Evolutionary conservation across 2,113 vertebrate species (phyloP).

Genomic region (Catharus fuscescens): DNA sequence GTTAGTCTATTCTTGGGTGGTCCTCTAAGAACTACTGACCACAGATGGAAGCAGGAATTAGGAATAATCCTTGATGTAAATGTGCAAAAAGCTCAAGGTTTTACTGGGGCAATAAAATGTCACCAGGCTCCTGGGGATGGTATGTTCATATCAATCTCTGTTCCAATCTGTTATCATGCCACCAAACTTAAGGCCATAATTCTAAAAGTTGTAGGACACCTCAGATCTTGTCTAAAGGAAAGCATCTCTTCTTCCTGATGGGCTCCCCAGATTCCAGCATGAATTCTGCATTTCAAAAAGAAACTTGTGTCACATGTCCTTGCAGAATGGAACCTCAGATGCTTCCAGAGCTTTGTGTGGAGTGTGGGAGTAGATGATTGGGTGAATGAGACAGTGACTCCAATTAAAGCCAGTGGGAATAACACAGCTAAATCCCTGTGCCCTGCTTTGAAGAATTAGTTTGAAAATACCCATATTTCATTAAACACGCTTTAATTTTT

Average conservation of each 20-base stretch:
- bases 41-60: neutral
- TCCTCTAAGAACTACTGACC: neutral
- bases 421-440: neutral
- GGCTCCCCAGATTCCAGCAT: neutral
- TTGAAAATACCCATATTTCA: constrained; percentile 22
- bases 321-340: neutral
- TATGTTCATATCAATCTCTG: neutral
- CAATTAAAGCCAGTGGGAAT: constrained; percentile 6
- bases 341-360: neutral
- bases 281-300: neutral
- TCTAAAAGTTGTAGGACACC: neutral
- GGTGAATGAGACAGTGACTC: neutral
- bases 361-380: neutral
- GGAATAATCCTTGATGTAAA: neutral
- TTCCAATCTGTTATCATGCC: neutral
- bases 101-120: neutral
- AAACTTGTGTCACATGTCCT: neutral
- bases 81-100: neutral
- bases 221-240: neutral
- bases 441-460: constrained; percentile 29
- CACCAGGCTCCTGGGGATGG: neutral
- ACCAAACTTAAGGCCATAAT: neutral
- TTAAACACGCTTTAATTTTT: constrained; percentile 19
- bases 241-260: neutral
- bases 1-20: neutral